These are phyloP conservation scores for Ochropleura leucogaster DNA, from an alignment of 2,888 invertebrate genomes.

Conservation along the genomic window DNA sequence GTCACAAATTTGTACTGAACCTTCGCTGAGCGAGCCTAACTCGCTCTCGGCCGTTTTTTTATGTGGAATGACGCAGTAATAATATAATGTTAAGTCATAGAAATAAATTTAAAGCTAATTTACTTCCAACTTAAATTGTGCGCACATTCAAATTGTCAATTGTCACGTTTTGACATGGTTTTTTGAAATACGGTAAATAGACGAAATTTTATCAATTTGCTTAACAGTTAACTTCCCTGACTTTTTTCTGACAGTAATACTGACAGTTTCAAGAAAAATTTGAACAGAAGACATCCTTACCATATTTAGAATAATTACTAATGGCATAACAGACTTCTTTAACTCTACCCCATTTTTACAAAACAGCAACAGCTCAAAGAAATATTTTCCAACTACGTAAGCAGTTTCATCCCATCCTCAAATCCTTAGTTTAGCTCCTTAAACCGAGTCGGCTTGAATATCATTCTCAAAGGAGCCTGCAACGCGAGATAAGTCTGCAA, in stretches of 20 bases:
- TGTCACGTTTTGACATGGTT: background rate
- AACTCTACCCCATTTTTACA: background rate
- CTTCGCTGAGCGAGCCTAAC: too few species aligned
- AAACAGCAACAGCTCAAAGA: background rate
- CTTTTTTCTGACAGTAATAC: background rate
- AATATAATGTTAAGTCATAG: background rate
- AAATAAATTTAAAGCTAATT: background rate
- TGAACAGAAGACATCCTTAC: background rate
- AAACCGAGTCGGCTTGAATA: conserved; percentile 41
- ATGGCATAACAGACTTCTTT: background rate
- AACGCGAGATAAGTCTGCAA: conserved; percentile 60
- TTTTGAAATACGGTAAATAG: background rate
- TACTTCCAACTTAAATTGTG: too few species aligned
- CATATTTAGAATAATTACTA: background rate
- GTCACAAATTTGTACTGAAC: too few species aligned
- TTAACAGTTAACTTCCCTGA: background rate
- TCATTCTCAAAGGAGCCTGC: conserved; percentile 57
- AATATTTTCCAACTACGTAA: conserved; percentile 5
- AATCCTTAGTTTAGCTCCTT: conserved; percentile 18
- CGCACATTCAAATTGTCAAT: background rate
- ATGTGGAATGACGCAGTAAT: too few species aligned
- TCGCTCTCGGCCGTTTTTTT: too few species aligned
- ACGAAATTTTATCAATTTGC: too few species aligned
- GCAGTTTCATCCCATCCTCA: conserved; percentile 9
- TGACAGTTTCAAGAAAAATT: background rate